A percentile compares a stretch with the other conserved stretches of the same genome.
Conservation (phyloP, 2,113 vertebrate genomes). For the Illadopsis cleaveri region DNA sequence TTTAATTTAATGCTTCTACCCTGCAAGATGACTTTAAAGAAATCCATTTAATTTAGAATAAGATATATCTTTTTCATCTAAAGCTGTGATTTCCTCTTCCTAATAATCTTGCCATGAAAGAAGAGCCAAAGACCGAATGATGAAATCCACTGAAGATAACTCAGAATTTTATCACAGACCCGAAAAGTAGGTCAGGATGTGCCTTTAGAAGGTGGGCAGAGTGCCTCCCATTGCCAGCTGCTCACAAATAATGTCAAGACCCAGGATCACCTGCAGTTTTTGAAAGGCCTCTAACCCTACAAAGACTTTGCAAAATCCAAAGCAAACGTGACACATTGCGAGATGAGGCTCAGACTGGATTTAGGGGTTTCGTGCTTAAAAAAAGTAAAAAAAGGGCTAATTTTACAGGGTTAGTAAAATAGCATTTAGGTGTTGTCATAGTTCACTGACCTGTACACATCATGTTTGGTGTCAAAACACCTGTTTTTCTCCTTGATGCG, state of each 20-base stretch:
- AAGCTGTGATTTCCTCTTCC: not conserved
- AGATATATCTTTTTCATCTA: not conserved
- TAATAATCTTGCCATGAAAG: not conserved
- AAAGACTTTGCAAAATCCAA: not conserved
- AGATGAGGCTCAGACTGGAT: not conserved
- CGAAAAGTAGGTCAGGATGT: not conserved
- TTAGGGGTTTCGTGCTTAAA: not conserved
- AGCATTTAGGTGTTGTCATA: not conserved
- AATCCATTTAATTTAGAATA: not conserved
- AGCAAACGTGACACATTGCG: not conserved
- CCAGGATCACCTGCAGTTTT: not conserved
- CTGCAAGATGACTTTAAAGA: not conserved
- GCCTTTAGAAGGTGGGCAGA: slow-evolving; percentile 1
- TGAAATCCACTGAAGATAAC: slow-evolving; percentile 18
- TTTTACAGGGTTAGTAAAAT: not conserved
- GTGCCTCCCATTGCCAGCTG: not conserved
- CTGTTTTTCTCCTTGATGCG: slow-evolving; percentile 94
- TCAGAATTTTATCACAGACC: slow-evolving; percentile 27
- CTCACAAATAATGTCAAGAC: not conserved
- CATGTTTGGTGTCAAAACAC: slow-evolving; percentile 94
- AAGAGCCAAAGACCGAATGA: not conserved
- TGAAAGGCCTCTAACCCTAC: not conserved
- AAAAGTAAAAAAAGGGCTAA: not conserved
- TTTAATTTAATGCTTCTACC: not conserved
- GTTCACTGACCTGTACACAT: slow-evolving; percentile 91